phyloP scores from a whole-genome alignment of 2,113 vertebrate species.

The Sus scrofa region T2T-Sscrofa CM000817.6:113542001-113542500 shows the following conservation, averaged over 20 bases:
- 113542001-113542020: conserved; percentile 31
- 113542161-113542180: conserved; percentile 37
- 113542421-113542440: neutral
- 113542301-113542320: neutral
- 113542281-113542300: neutral
- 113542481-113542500: neutral
- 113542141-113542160: conserved; percentile 43
- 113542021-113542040: conserved; percentile 56
- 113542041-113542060: neutral
- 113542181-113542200: conserved; percentile 10
- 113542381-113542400: too few relatives aligned
- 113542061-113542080: conserved; percentile 68
- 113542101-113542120: conserved; percentile 69
- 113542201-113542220: neutral
- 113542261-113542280: neutral
- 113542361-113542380: neutral
- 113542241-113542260: neutral
- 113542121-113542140: conserved; percentile 49
- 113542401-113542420: neutral
- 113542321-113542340: neutral
- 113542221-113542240: neutral
- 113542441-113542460: neutral
- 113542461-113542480: neutral
- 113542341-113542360: neutral
- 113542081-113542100: conserved; percentile 61